These are phyloP conservation scores for Cerastoderma edule DNA, from an alignment of 2,888 invertebrate genomes.

Conservation along the genomic window DNA sequence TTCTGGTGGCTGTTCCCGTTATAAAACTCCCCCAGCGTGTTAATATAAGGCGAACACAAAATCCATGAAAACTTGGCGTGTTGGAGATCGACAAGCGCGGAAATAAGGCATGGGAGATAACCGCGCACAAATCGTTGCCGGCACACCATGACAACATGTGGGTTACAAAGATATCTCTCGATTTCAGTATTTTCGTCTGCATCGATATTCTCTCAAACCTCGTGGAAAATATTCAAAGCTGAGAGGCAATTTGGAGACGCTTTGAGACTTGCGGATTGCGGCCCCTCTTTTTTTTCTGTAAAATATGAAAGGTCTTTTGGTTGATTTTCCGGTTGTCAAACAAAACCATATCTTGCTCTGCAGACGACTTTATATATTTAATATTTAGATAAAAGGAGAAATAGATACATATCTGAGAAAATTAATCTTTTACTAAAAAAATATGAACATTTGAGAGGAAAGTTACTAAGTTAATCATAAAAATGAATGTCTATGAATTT, in stretches of 20 bases:
- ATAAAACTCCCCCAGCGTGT: slow-evolving; percentile 79
- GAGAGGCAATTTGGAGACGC: neutral
- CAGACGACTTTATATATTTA: too few species aligned
- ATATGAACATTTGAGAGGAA: too few species aligned
- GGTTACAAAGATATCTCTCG: slow-evolving; percentile 23
- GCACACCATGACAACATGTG: slow-evolving; percentile 57
- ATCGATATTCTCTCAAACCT: slow-evolving; percentile 21
- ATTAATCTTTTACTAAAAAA: too few species aligned
- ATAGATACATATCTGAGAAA: too few species aligned
- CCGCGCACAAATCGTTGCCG: slow-evolving; percentile 51
- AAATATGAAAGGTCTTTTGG: too few species aligned
- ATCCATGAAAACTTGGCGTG: slow-evolving; percentile 36
- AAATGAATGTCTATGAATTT: too few species aligned
- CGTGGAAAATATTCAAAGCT: slow-evolving; percentile 4
- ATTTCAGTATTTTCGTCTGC: slow-evolving; percentile 37
- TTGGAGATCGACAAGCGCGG: slow-evolving; percentile 50
- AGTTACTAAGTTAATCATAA: too few species aligned
- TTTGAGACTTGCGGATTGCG: too few species aligned
- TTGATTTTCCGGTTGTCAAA: too few species aligned
- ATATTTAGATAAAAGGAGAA: too few species aligned
- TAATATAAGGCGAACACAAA: slow-evolving; percentile 48
- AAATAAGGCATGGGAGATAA: slow-evolving; percentile 64
- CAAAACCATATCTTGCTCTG: too few species aligned
- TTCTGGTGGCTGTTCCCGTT: slow-evolving; percentile 80
- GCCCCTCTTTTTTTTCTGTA: too few species aligned